Evolutionary conservation across 2,797 vertebrate genomes (phyloP), one percentile per base, ranked within the genome.

Genomic region (Masticophis lateralis): DNA sequence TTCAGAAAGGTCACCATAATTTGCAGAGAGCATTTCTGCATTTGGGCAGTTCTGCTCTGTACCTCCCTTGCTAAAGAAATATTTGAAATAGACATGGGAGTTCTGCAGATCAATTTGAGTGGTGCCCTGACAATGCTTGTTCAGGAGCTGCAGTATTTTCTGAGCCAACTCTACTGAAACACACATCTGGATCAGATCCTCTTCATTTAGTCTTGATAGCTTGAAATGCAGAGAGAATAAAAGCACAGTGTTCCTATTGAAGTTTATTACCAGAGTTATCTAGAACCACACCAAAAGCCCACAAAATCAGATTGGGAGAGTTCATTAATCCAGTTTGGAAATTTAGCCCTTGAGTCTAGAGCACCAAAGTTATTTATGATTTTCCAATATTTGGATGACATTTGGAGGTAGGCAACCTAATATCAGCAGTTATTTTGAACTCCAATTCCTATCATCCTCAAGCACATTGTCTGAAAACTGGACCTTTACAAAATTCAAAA

Each of bases 61-160:
- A 3, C 79, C 59, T 55, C 66, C 27, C 0, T 86, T 6, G 0
- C 8, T 5, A 0, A 55, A 90, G 47, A 10, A 63, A 93, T 93
- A 96, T 6, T 95, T 95, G 93, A 27, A 61, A 28, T 98, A 99
- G 95, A 98, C 61, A 9, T 96, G 98, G 1, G 98, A 99, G 95
- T 97, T 97, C 0, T 97, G 97, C 94, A 99, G 98, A 93, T 99
- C 98, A 1, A 97, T 95, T 88, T 97, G 98, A 89, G 98, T 94
- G 0, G 97, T 98, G 7, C 98, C 97, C 7, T 97, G 97, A 57
- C 98, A 98, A 69, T 96, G 97, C 96, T 98, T 96, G 93, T 98
- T 98, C 96, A 99, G 96, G 94, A 97, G 97, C 95, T 95, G 96
- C 63, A 99, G 97, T 93, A 99, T 96, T 95, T 99, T 98, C 95